Conservation (phyloP, 23 tunicate genomes). For the Clavelina lepadiformis region DNA sequence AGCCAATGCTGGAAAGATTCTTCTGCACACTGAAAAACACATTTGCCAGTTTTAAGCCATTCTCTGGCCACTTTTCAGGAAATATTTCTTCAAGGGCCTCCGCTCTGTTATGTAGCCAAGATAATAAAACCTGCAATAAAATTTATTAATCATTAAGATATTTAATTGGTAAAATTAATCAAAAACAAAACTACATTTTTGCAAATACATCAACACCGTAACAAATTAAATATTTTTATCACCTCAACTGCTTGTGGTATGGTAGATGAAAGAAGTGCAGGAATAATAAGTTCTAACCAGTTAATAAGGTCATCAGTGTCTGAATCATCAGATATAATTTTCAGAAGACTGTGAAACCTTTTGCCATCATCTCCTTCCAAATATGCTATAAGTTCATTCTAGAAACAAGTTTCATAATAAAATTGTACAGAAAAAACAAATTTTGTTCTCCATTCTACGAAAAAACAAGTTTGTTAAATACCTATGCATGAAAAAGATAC, state of each 20-base stretch:
- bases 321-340: slow-evolving; percentile 28
- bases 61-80: slow-evolving; percentile 60
- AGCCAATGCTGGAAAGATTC: slow-evolving; percentile 23
- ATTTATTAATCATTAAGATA: neutral
- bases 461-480: too few relatives aligned
- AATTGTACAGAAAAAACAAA: neutral
- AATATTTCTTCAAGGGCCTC: slow-evolving; percentile 36
- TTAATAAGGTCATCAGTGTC: slow-evolving; percentile 13
- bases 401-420: neutral
- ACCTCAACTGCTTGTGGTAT: slow-evolving; percentile 43
- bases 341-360: slow-evolving; percentile 19
- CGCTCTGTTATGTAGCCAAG: slow-evolving; percentile 54
- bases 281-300: slow-evolving; percentile 34
- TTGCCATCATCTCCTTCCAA: slow-evolving; percentile 26
- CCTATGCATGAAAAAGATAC: too few relatives aligned
- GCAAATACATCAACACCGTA: neutral
- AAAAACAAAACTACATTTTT: neutral
- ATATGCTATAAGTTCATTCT: slow-evolving; percentile 15
- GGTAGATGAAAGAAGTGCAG: slow-evolving; percentile 22
- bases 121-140: slow-evolving; percentile 30
- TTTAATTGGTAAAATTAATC: neutral
- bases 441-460: too few relatives aligned
- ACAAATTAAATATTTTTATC: neutral
- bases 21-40: slow-evolving; percentile 59
- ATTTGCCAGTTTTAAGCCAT: slow-evolving; percentile 68